Percentiles rank a stretch among this genome's conserved stretches.
Evolutionary conservation across 2,888 invertebrate species (phyloP).

Genomic region (Stegophylla sp.): DNA sequence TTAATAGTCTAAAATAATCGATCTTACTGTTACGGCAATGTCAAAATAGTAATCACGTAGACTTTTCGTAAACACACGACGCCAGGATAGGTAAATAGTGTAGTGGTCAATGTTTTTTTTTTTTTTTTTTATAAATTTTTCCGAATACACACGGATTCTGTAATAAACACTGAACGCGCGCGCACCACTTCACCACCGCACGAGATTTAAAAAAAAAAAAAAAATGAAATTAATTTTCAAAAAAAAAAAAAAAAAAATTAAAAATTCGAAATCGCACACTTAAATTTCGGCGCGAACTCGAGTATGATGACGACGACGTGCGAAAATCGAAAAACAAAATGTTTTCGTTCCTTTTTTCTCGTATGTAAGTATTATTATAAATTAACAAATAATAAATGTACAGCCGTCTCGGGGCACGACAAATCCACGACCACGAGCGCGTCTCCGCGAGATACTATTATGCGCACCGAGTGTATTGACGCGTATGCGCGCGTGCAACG

Average conservation of each 20-base stretch:
- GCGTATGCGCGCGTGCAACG: conserved; percentile 56
- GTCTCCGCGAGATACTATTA: conserved; percentile 56
- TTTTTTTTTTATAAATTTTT: not conserved
- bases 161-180: not conserved
- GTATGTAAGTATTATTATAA: no score
- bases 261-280: not conserved
- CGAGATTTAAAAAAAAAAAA: no score
- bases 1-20: conserved; percentile 54
- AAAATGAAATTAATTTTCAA: no score
- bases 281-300: not conserved
- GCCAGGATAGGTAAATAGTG: not conserved
- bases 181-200: conserved; percentile 19
- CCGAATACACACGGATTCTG: conserved; percentile 3
- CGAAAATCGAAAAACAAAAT: not conserved
- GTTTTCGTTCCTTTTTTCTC: not conserved
- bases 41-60: conserved; percentile 34
- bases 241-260: not conserved
- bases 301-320: not conserved
- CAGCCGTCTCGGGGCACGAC: no score
- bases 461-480: conserved; percentile 58
- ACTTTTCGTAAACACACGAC: conserved; percentile 31
- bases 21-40: conserved; percentile 55
- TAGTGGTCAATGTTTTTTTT: no score
- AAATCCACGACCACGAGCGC: conserved; percentile 49
- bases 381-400: no score